Evolutionary conservation across 1,140 invertebrate species (phyloP).

Genomic region (Drosophila hydei): DNA sequence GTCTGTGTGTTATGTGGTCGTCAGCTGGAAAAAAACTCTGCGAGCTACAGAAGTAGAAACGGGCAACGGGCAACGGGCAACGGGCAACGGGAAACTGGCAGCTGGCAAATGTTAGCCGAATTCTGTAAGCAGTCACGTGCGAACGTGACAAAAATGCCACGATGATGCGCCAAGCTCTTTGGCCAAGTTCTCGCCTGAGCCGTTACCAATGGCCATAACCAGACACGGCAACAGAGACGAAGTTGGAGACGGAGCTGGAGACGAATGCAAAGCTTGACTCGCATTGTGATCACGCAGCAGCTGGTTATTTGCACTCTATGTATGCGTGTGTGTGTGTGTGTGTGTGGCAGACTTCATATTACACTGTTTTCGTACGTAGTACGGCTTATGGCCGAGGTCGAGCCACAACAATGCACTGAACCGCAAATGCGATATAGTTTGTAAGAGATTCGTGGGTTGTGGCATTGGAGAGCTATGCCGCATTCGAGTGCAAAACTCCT

Average conservation of each 20-base stretch:
- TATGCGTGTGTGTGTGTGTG: conserved; percentile 3
- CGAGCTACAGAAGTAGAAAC: conserved; percentile 4
- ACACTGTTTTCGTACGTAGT: conserved; percentile 2
- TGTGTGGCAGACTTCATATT: conserved; percentile 3
- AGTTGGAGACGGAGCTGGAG: neutral
- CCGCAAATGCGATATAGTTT: conserved; percentile 18
- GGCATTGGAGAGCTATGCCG: neutral
- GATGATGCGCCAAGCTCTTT: conserved; percentile 56
- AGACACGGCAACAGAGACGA: neutral
- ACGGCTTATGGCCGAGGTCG: conserved; percentile 1
- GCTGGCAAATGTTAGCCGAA: conserved; percentile 44
- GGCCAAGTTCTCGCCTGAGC: conserved; percentile 27
- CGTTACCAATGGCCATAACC: conserved; percentile 10
- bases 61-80: neutral
- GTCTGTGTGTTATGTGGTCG: conserved; percentile 7
- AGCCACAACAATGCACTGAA: conserved; percentile 19
- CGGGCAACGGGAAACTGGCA: conserved; percentile 18
- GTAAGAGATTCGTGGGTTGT: neutral
- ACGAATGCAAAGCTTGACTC: neutral
- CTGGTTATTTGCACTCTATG: conserved; percentile 17
- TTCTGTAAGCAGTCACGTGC: conserved; percentile 73
- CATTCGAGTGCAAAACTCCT: conserved; percentile 2
- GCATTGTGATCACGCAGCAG: conserved; percentile 21
- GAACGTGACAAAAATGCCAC: conserved; percentile 80
- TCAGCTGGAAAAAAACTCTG: conserved; percentile 3